A percentile compares a stretch with the other conserved stretches of the same genome.
phyloP scores from a whole-genome alignment of 2,888 invertebrate species.

The Imbricaverruca yamaguchii region DNA sequence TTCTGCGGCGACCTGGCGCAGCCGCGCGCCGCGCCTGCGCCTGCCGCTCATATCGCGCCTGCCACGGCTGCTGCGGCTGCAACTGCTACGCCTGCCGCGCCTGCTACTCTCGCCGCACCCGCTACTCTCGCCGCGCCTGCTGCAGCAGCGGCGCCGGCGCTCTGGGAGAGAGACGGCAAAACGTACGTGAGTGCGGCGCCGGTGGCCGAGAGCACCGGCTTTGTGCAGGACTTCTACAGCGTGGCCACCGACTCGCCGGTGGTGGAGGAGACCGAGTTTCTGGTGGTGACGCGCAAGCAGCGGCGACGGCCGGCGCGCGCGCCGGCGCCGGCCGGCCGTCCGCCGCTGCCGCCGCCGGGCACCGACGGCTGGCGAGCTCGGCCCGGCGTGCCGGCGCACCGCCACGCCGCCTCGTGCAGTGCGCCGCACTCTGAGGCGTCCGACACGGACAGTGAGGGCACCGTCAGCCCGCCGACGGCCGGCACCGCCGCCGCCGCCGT shows the following conservation, averaged over 20 bases:
- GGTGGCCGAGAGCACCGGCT: neutral
- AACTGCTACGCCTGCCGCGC: no score
- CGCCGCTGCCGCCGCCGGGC: neutral
- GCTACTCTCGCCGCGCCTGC: neutral
- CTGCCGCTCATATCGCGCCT: neutral
- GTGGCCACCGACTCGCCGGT: neutral
- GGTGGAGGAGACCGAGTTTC: constrained; percentile 53
- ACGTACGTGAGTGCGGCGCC: neutral
- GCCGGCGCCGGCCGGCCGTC: neutral
- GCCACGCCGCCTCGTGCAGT: neutral
- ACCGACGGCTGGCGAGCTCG: no score
- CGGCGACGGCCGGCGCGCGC: constrained; percentile 40
- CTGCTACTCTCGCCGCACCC: neutral
- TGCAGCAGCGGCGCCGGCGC: neutral
- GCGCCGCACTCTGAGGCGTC: neutral
- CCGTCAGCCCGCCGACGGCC: neutral
- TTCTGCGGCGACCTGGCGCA: constrained; percentile 11
- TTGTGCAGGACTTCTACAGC: constrained; percentile 11
- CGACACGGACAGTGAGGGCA: neutral
- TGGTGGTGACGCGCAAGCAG: constrained; percentile 74
- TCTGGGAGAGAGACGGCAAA: neutral
- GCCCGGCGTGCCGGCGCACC: neutral
- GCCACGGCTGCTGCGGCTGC: neutral
- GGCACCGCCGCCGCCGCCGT: neutral
- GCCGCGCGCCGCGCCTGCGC: neutral